Evolutionary conservation across 2,797 vertebrate species (phyloP).

Genomic region (Fratercula arctica): DNA sequence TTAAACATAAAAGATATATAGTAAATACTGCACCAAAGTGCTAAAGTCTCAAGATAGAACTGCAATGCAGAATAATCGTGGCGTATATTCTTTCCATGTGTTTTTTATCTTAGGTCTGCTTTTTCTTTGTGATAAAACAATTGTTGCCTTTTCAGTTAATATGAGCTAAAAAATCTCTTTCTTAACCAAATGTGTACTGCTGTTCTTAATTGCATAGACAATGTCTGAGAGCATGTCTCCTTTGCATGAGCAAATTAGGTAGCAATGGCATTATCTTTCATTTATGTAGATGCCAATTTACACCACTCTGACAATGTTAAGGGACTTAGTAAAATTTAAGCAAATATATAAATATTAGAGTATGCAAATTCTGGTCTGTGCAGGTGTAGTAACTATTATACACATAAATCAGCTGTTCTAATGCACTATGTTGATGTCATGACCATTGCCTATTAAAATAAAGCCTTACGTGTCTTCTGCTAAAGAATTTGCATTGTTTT

Average conservation of each 20-base stretch:
- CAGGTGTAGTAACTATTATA: not conserved
- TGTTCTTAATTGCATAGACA: not conserved
- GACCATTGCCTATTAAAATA: not conserved
- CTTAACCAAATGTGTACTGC: not conserved
- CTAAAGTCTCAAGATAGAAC: not conserved
- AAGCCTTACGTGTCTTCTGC: not conserved
- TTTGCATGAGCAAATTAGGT: not conserved
- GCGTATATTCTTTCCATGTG: not conserved
- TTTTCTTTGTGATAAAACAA: not conserved
- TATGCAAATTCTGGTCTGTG: not conserved
- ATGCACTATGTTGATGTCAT: not conserved
- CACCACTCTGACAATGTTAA: not conserved
- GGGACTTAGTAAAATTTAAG: not conserved
- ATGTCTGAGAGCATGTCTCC: not conserved
- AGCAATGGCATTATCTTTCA: not conserved
- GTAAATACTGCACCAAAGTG: not conserved
- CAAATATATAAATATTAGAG: not conserved
- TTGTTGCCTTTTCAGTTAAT: not conserved
- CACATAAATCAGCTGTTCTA: not conserved
- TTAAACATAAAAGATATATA: not conserved
- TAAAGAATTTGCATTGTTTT: not conserved
- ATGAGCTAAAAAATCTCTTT: not conserved
- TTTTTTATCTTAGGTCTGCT: not conserved
- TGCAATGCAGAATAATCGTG: not conserved
- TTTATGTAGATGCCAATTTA: not conserved